Evolutionary conservation across 2,888 invertebrate genomes (phyloP), one percentile per base, ranked within the genome.

Genomic region (Macrophya alboannulata): DNA sequence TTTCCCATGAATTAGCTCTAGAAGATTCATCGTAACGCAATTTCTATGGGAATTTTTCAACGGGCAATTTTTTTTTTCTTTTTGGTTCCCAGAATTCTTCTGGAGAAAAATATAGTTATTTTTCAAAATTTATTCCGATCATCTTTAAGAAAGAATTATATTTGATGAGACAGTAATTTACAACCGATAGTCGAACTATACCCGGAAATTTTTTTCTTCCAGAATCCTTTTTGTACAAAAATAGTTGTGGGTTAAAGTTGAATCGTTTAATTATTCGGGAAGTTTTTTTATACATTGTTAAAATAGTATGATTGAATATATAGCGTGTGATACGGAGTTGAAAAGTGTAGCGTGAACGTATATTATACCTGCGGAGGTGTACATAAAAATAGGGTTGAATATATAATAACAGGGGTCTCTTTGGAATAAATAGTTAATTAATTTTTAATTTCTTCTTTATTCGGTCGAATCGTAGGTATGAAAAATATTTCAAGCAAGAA

Each of bases 311-410:
- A 62, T 62, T 62, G 62, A 62, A 62, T n/a, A n/a, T n/a, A n/a
- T 62, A 62, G 62, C 62, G 62, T 62, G 62, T 62, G 25, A 62
- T 62, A 62, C 62, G 62, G 21, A 21, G 62, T 62, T 62, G 31
- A 31, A 3, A 62, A 62, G 25, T 62, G 62, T 62, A 3, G 25
- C 62, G 62, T 62, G 62, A 62, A 62, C 25, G 6, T 10, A 21
- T n/a, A n/a, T n/a, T n/a, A n/a, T n/a, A n/a, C n/a, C n/a, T n/a
- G n/a, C n/a, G n/a, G n/a, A n/a, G n/a, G n/a, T 8, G 21, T 21
- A 55, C 2, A 12, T 10, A 55, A 31, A 31, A 31, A 31, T 31
- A 25, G 62, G 25, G 25, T 1, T 25, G 62, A 55, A 62, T 25
- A 62, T 25, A 9, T 12, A 48, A 31, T 31, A 55, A 55, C n/a